Evolutionary conservation across 2,113 vertebrate species (phyloP), one percentile per base, ranked within the genome.

Genomic region (Lycocorax pyrrhopterus): DNA sequence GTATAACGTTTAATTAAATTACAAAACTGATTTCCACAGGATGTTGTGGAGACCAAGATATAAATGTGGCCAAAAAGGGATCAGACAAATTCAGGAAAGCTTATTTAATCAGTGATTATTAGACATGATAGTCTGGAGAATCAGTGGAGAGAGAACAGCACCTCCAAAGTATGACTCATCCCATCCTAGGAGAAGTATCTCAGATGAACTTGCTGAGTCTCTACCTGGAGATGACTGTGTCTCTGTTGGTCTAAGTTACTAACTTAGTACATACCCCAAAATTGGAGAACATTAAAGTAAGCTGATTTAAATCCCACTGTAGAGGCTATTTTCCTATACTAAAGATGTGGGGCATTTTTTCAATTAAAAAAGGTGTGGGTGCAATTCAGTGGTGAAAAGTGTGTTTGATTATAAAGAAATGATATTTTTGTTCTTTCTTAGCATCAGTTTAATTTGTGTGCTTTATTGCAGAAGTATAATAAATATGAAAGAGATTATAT

Each of bases 41-140:
- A 95, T 96, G 86, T 87, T 96, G 76, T 93, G 60, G 86, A 93
- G 91, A 94, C 83, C 33, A 30, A 67, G 73, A 91, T 93, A 90
- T 63, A 94, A 93, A 95, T 75, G 86, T 93, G 86, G 80, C 84
- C 86, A 75, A 95, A 97, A 93, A 92, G 68, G 91, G 89, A 96
- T 96, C 91, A 93, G 89, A 75, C 76, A 92, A 81, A 90, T 87
- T 95, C 67, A 71, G 68, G 86, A 81, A 77, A 94, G 83, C 30
- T 97, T 95, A 97, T 97, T 93, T 63, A 90, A 94, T 97, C 76
- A 89, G 60, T 81, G 89, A 81, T 94, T 93, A 89, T 96, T 96
- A 95, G 44, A 52, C 86, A 87, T 72, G 89, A 92, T 94, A 96
- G 80, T 89, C 89, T 94, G 95, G 94, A 92, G 86, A 97, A 82